These are phyloP conservation scores for Poeciliopsis gracilis DNA, from an alignment of 2,797 vertebrate genomes.

Conservation along the genomic window DNA sequence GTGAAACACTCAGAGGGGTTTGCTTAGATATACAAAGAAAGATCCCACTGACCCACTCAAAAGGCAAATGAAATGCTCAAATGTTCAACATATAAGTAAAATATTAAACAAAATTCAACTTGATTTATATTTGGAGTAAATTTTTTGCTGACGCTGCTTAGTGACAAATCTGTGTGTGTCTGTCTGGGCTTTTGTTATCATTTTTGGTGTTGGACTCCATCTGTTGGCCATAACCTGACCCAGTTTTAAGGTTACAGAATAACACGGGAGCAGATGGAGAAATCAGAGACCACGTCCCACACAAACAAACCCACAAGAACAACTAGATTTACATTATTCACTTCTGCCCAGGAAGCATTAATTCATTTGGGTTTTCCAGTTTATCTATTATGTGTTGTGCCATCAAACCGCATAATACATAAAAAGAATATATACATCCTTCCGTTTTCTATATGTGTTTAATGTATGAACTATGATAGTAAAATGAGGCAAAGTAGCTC, in stretches of 20 bases:
- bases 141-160: background rate
- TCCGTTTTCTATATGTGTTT: background rate
- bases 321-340: slow-evolving; percentile 65
- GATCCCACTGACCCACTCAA: background rate
- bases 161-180: slow-evolving; percentile 11
- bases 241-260: slow-evolving; percentile 42
- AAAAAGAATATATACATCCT: background rate
- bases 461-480: background rate
- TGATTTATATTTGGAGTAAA: background rate
- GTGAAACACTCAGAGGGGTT: background rate
- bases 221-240: slow-evolving; percentile 42
- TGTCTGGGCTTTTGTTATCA: slow-evolving; percentile 33
- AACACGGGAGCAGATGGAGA: slow-evolving; percentile 63
- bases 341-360: slow-evolving; percentile 48
- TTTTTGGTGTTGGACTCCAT: slow-evolving; percentile 37
- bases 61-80: too few species aligned
- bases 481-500: background rate
- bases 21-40: background rate
- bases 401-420: slow-evolving; percentile 5
- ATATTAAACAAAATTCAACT: background rate
- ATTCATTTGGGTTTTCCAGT: slow-evolving; percentile 31
- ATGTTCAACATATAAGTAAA: background rate
- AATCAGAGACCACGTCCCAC: slow-evolving; percentile 51
- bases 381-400: slow-evolving; percentile 50
- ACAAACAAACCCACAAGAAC: slow-evolving; percentile 11